These are phyloP conservation scores for Hafferia zeledoni DNA, from an alignment of 2,797 vertebrate genomes.

Conservation along the genomic window DNA sequence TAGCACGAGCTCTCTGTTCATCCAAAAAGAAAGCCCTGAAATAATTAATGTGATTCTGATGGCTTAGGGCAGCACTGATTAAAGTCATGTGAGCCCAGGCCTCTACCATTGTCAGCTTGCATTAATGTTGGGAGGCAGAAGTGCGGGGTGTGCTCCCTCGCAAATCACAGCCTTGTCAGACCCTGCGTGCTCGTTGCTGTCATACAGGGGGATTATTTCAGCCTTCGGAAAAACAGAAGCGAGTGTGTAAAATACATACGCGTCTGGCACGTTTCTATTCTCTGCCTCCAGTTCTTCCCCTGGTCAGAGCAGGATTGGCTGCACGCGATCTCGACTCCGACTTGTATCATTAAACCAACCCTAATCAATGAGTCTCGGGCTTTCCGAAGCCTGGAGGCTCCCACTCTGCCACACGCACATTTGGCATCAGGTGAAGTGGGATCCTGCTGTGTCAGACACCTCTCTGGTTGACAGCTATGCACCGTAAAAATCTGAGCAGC, in stretches of 20 bases:
- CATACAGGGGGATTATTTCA: slow-evolving; percentile 56
- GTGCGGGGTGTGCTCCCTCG: slow-evolving; percentile 53
- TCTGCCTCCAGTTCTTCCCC: background rate
- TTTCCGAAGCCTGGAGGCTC: background rate
- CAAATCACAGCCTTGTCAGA: slow-evolving; percentile 75
- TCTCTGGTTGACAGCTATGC: background rate
- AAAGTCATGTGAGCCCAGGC: slow-evolving; percentile 75
- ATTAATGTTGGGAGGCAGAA: slow-evolving; percentile 72
- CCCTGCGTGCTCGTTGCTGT: slow-evolving; percentile 56
- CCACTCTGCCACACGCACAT: fast-evolving
- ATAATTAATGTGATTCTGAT: slow-evolving; percentile 71
- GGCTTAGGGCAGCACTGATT: slow-evolving; percentile 69
- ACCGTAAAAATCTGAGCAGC: background rate
- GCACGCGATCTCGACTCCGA: fast-evolving
- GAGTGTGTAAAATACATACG: slow-evolving; percentile 46
- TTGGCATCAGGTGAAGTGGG: background rate
- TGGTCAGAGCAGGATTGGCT: background rate
- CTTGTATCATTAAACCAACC: background rate
- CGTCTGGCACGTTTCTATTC: background rate
- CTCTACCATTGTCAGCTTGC: slow-evolving; percentile 76
- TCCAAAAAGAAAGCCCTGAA: slow-evolving; percentile 62
- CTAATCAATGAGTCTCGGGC: background rate
- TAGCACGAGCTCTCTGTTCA: background rate
- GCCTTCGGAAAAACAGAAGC: slow-evolving; percentile 71
- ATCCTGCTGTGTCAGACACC: background rate